Evolutionary conservation across 1,140 invertebrate genomes (phyloP), one percentile per base, ranked within the genome.

Genomic region (Drosophila pseudoobscura): DNA sequence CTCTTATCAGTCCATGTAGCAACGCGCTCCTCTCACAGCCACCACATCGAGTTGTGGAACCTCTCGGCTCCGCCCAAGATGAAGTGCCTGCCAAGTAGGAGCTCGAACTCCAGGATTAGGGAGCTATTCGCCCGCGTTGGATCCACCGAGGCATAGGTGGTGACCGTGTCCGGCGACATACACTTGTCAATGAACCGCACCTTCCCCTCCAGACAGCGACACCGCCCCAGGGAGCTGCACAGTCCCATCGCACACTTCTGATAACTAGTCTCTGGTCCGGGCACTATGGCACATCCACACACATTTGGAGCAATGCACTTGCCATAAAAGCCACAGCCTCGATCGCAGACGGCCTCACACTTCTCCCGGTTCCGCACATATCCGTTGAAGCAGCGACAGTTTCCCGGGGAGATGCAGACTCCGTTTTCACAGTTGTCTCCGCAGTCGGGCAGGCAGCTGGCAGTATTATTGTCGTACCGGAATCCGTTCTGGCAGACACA

Each of bases 351-450:
- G 0, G 89, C 83, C 13, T 83, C 82, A 55, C 83, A 92, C 6
- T 79, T 80, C 50, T 73, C 66, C 9, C 73, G 66, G 64, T 90
- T 90, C 20, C 78, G 69, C 11, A 69, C 55, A 41, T 90, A 92
- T 0, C 95, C 95, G 22, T 93, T 91, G 57, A 93, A 93, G 84
- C 95, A 96, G 1, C 93, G 91, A 75, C 95, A 94, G 2, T 92
- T 75, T 0, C 91, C 84, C 0, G 92, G 93, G 0, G 92, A 92
- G 3, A 93, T 89, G 64, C 93, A 94, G 0, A 93, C 84, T 0
- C 93, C 93, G 50, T 93, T 92, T 0, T 70, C 73, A 35, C 91
- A 91, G 0, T 93, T 77, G 17, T 88, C 78, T 2, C 74, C 80
- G 46, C 91, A 91, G 44, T 87, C 77, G 7, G 89, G 90, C 43